Conservation (phyloP, 2,797 vertebrate species). For the Enteromius treurensis region DNA sequence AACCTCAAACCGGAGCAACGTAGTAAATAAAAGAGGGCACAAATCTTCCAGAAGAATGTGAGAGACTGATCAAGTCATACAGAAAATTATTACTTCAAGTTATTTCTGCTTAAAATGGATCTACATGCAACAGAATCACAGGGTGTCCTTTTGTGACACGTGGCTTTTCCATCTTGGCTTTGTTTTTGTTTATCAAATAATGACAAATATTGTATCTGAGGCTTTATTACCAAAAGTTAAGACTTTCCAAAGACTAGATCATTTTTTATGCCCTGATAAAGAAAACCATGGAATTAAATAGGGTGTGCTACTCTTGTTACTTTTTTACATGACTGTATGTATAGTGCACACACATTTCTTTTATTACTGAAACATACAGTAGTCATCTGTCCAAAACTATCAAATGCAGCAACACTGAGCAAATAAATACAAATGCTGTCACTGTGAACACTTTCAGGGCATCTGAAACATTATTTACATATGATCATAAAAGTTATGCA, state of each 20-base stretch:
- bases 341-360: background rate
- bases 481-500: conserved; percentile 6
- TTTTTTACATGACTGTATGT: background rate
- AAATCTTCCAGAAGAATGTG: background rate
- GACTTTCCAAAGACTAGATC: background rate
- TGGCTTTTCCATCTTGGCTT: no score
- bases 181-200: no score
- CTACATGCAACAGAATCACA: background rate
- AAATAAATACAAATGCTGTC: conserved; percentile 21
- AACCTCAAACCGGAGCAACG: background rate
- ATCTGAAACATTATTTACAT: conserved; percentile 20
- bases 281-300: no score
- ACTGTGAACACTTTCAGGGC: conserved; percentile 2
- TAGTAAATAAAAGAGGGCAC: background rate
- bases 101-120: background rate
- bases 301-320: no score
- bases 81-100: background rate
- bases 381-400: background rate
- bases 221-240: background rate
- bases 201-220: background rate
- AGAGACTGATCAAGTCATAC: background rate
- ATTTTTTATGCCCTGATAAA: background rate
- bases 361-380: background rate
- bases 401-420: background rate
- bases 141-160: background rate